Percentiles rank a stretch among this genome's conserved stretches.
Evolutionary conservation across 2,113 vertebrate species (phyloP).

Genomic region (Actenoides hombroni): DNA sequence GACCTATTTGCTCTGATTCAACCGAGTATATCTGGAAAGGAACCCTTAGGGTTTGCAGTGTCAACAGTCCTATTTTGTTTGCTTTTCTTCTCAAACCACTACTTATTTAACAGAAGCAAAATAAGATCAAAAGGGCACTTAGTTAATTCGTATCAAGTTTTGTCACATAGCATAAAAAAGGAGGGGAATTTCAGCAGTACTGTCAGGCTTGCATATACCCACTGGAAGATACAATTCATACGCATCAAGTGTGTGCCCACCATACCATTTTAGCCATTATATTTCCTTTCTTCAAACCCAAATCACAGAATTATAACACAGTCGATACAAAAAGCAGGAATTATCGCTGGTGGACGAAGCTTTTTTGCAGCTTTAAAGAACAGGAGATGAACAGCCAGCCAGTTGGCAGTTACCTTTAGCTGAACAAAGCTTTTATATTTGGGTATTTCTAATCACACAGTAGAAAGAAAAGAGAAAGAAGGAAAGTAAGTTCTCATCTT

Average conservation of each 20-base stretch:
- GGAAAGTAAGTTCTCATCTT: neutral
- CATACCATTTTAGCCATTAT: rapidly evolving
- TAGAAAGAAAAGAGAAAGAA: neutral
- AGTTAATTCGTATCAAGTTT: neutral
- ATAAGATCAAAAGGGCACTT: neutral
- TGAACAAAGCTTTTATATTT: neutral
- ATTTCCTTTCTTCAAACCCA: neutral
- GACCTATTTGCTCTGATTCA: constrained; percentile 21
- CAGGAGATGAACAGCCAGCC: neutral
- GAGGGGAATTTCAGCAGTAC: neutral
- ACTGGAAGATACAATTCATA: neutral
- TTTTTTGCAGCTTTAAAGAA: neutral
- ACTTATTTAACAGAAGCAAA: neutral
- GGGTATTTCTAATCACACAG: neutral
- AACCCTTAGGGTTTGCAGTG: constrained; percentile 13
- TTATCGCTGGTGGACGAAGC: neutral
- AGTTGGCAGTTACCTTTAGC: neutral
- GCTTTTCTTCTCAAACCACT: neutral
- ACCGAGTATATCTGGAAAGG: neutral
- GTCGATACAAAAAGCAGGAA: rapidly evolving
- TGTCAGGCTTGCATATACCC: neutral
- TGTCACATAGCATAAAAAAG: neutral
- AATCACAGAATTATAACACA: rapidly evolving
- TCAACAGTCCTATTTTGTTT: neutral
- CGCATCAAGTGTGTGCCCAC: neutral